Base-by-base conservation (phyloP, 2,888 invertebrate species). In the Plebejus argus region DNA sequence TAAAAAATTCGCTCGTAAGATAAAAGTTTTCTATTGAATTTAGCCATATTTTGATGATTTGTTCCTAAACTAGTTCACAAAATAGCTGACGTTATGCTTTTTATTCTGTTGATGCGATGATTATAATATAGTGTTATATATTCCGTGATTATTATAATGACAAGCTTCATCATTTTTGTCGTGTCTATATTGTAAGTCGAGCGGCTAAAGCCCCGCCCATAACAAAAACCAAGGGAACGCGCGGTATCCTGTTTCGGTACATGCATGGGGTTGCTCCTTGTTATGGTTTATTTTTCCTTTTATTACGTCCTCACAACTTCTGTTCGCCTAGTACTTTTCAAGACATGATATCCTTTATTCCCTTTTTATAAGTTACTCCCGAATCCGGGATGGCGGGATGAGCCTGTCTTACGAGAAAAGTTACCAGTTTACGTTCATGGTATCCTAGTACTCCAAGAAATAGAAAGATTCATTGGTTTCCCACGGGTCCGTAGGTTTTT, bases 381-480 rank as follows among this genome's bases (percentile, higher is more conserved):
- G 28, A 33, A 28, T 15, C 61, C 33, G 28, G 58, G 20, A 58
- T n/a, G 2, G 8, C 20, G 58, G 66, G 28, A 66, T 66, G 6
- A 66, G 28, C 66, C 23, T 18, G 28, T 66, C 66, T 66, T 66
- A 66, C 66, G 33, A 33, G 66, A 28, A 66, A 61, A 53, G 71
- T 75, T 77, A 74, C 78, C 79, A 78, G 75, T 78, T 33, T 39
- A 56, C 56, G 71, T 77, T 61, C 75, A 77, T 80, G 79, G 28
- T 76, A 70, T 39, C 79, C 78, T 81, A 77, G 78, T 80, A 78
- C 49, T 58, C 66, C 49, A 76, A 83, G 35, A 28, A 56, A 49
- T 58, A 66, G n/a, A 72, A 61, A 71, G 72, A 71, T 71, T 61
- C 72, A 45, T 78, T 76, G 53, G 74, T 78, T 78, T 78, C 76